These are phyloP conservation scores for Hyles euphorbiae DNA, from an alignment of 1,140 invertebrate species.

Conservation along the genomic window DNA sequence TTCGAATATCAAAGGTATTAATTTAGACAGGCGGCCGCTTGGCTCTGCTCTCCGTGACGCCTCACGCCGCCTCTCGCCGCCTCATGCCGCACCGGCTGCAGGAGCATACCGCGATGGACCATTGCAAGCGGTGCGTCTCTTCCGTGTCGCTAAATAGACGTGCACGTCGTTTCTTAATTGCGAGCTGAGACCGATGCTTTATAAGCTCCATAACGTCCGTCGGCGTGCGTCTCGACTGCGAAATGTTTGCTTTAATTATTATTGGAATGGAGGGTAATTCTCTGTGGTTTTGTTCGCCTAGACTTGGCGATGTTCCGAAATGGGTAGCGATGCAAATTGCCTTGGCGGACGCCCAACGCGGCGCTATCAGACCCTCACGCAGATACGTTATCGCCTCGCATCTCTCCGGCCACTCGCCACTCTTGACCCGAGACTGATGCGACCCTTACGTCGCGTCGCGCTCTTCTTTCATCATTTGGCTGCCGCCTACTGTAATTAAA, in stretches of 20 bases:
- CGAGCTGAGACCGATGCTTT: conserved; percentile 65
- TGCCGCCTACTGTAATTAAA: too few relatives aligned
- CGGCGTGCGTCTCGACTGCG: conserved; percentile 60
- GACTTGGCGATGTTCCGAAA: conserved; percentile 75
- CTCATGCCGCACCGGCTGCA: conserved; percentile 26
- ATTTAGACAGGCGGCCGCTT: conserved; percentile 55
- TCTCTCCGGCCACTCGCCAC: conserved; percentile 44
- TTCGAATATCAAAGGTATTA: conserved; percentile 71
- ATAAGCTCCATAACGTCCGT: conserved; percentile 70
- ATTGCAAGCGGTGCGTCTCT: conserved; percentile 66
- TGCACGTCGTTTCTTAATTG: conserved; percentile 71
- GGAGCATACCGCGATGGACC: conserved; percentile 53
- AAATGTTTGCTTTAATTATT: conserved; percentile 76
- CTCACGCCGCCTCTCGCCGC: conserved; percentile 10
- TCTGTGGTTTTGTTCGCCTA: conserved; percentile 74
- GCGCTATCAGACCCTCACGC: conserved; percentile 48
- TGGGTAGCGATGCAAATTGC: conserved; percentile 74
- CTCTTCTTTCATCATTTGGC: not conserved
- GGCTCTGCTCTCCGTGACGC: conserved; percentile 32
- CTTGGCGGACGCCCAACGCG: conserved; percentile 71
- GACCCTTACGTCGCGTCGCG: not conserved
- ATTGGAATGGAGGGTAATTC: conserved; percentile 75
- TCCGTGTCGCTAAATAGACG: conserved; percentile 72
- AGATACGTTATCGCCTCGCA: conserved; percentile 46
- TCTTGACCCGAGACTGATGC: too few relatives aligned